These are phyloP conservation scores for Oophaga sylvatica DNA, from an alignment of 2,797 vertebrate species.

Conservation along the genomic window DNA sequence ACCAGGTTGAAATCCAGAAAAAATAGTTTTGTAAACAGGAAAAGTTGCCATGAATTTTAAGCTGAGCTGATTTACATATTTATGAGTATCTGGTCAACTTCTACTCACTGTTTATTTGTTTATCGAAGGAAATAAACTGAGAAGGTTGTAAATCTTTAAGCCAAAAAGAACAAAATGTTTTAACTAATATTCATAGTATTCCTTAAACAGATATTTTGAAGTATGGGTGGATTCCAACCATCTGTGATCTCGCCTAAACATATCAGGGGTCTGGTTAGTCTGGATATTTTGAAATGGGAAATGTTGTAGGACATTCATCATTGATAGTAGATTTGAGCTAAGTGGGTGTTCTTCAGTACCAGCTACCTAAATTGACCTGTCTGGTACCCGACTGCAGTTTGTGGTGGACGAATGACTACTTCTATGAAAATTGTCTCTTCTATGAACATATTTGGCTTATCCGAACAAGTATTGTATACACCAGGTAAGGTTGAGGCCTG, in stretches of 20 bases:
- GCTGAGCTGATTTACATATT: conserved; percentile 15
- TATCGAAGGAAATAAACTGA: not conserved
- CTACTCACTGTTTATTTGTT: conserved; percentile 1
- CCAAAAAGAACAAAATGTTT: not conserved
- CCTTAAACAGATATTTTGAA: not conserved
- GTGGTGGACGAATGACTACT: not conserved
- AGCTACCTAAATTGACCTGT: not conserved
- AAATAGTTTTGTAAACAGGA: not conserved
- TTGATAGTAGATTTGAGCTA: not conserved
- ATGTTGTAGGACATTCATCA: not conserved
- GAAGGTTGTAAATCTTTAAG: not conserved
- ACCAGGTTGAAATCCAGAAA: not conserved
- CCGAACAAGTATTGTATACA: no score
- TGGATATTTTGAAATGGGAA: conserved; percentile 1
- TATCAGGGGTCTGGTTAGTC: not conserved
- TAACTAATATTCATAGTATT: conserved; percentile 13
- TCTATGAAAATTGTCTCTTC: not conserved
- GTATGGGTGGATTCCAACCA: conserved; percentile 13
- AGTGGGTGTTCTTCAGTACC: not conserved
- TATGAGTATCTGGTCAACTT: conserved; percentile 20
- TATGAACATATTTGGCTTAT: no score
- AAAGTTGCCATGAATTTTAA: not conserved
- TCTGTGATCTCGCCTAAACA: conserved; percentile 3
- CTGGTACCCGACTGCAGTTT: not conserved
- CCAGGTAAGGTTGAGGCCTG: no score